Evolutionary conservation across 2,113 vertebrate genomes (phyloP), one percentile per base, ranked within the genome.

Genomic region (Spheniscus mendiculus): DNA sequence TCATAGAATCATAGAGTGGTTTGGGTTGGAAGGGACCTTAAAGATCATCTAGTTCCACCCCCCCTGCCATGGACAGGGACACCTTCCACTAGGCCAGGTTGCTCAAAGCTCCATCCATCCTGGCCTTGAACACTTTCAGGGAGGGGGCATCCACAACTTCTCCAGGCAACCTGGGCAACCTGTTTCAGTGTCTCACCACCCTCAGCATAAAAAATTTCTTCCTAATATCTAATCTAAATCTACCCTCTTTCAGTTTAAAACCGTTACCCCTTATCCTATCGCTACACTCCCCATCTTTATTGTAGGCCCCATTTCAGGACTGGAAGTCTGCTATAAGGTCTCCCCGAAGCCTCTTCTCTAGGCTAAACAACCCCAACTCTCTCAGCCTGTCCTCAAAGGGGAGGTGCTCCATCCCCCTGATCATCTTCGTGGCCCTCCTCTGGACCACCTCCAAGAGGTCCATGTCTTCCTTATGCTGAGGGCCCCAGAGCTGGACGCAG

Each of bases 251-350:
- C 10, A 49, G 5, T n/a, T 56, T 83, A 42, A 90, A 56, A 36
- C 6, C 1, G 0, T 30, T 62, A 8, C 20, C 20, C 15, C 21
- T 79, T n/a, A 1, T 30, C 36, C 9, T 55, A 6, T 34, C 18
- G 38, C 22, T 45, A 40, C 6, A 34, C 12, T 58, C 32, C 22
- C 47, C 22, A 49, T 58, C 32, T 58, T 34, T 58, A 32, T 12
- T 22, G 32, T n/a, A n/a, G 20, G 32, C 20, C 12, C 20, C 32
- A 20, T 34, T 58, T 58, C 14, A n/a, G 56, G 22, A 58, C 56
- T 22, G 32, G 12, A n/a, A n/a, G 32, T 19, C 8, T 14, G 5
- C 9, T 58, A 22, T 22, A 58, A n/a, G 8, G 12, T 58, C 20
- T 58, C 11, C 21, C 56, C 5, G 4, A 18, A 58, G 20, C 12